A percentile compares a stretch with the other conserved stretches of the same genome.
Evolutionary conservation across 2,888 invertebrate genomes (phyloP).

Genomic region (Electrophaes corylata): DNA sequence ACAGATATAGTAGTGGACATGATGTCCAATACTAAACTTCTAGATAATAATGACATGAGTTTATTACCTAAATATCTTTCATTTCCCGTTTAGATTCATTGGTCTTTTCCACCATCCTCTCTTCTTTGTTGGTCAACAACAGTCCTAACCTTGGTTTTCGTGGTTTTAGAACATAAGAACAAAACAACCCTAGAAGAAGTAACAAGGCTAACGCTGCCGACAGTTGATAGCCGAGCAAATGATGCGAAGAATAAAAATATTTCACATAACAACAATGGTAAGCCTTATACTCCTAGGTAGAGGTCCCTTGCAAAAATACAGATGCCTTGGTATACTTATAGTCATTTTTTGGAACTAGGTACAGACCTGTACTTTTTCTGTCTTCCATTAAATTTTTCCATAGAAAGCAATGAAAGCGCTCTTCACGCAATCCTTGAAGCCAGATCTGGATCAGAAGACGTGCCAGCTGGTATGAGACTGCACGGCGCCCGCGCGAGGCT

Average conservation of each 20-base stretch:
- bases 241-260: conserved; percentile 41
- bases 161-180: conserved; percentile 40
- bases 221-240: conserved; percentile 40
- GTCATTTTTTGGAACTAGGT: conserved; percentile 23
- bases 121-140: not conserved
- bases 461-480: conserved; percentile 73
- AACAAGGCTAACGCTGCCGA: conserved; percentile 34
- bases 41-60: too few relatives aligned
- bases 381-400: not conserved
- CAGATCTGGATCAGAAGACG: conserved; percentile 62
- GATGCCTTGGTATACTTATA: too few relatives aligned
- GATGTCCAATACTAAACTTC: too few relatives aligned
- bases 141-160: not conserved
- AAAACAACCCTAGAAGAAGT: conserved; percentile 38
- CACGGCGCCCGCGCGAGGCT: conserved; percentile 72
- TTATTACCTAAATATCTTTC: too few relatives aligned
- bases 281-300: too few relatives aligned
- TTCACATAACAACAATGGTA: conserved; percentile 42
- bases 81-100: too few relatives aligned
- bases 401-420: not conserved
- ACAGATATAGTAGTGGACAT: too few relatives aligned
- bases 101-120: too few relatives aligned
- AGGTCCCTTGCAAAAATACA: too few relatives aligned
- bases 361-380: too few relatives aligned
- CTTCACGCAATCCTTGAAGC: conserved; percentile 58